Conservation (phyloP, 1,140 invertebrate species). For the Saxidomus purpurata region DNA sequence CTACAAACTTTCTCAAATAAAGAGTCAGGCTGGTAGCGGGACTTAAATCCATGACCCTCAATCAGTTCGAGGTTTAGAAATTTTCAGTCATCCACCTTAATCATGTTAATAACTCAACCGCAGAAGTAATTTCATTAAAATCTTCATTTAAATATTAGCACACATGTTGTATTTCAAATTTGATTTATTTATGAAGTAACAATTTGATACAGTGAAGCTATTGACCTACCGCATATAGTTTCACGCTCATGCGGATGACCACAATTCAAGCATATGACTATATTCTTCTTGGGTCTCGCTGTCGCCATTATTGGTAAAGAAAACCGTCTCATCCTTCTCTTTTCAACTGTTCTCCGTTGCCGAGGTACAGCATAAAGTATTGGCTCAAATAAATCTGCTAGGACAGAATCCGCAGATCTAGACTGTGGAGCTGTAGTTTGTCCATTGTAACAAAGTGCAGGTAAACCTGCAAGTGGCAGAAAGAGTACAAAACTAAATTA, state of each 20-base stretch:
- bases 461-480: constrained; percentile 35
- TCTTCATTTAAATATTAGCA: too few species aligned
- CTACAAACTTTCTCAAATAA: too few species aligned
- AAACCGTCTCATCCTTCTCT: constrained; percentile 91
- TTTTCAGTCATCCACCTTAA: too few species aligned
- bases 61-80: too few species aligned
- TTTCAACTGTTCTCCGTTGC: constrained; percentile 91
- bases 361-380: constrained; percentile 94
- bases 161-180: too few species aligned
- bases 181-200: too few species aligned
- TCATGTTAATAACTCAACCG: too few species aligned
- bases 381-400: constrained; percentile 85
- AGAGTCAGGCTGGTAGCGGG: too few species aligned
- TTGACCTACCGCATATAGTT: constrained; percentile 93
- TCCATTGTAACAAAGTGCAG: neutral
- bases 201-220: too few species aligned
- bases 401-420: neutral
- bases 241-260: constrained; percentile 93
- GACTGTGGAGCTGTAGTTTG: neutral
- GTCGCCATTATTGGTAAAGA: constrained; percentile 90
- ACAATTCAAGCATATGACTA: constrained; percentile 92
- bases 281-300: constrained; percentile 90
- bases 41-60: too few species aligned
- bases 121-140: too few species aligned
- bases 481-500: too few species aligned